Conservation (phyloP, 2,113 vertebrate species). For the Cynopterus brachyotis region DNA sequence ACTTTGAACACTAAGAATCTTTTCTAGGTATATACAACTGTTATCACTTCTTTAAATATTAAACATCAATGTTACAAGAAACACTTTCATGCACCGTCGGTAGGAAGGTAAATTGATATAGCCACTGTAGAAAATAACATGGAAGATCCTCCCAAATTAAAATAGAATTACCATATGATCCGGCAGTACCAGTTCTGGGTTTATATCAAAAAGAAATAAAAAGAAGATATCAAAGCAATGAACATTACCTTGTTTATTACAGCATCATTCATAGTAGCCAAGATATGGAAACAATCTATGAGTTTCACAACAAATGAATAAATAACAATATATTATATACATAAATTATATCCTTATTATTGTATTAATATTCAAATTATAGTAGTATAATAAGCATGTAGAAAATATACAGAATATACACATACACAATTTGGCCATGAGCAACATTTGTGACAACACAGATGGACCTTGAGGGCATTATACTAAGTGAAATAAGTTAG, state of each 20-base stretch:
- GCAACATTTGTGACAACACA: neutral
- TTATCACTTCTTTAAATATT: neutral
- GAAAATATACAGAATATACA: neutral
- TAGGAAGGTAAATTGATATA: neutral
- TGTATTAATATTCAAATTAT: neutral
- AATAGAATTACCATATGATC: neutral
- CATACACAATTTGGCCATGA: neutral
- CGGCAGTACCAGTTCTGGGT: neutral
- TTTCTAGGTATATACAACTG: neutral
- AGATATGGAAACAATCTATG: neutral
- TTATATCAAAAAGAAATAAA: neutral
- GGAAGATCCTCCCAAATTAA: neutral
- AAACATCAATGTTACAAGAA: neutral
- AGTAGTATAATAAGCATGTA: neutral
- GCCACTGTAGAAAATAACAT: neutral
- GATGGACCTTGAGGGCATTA: neutral
- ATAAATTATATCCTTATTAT: neutral
- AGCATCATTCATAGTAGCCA: neutral
- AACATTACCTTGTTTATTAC: neutral
- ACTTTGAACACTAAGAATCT: slow-evolving; percentile 44
- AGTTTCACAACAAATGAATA: neutral
- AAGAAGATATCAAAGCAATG: neutral
- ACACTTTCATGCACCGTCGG: neutral
- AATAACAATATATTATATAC: too few relatives aligned
- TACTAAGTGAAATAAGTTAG: neutral